Base-by-base conservation (phyloP, 2,888 invertebrate genomes). In the Amphipoea oculea region DNA sequence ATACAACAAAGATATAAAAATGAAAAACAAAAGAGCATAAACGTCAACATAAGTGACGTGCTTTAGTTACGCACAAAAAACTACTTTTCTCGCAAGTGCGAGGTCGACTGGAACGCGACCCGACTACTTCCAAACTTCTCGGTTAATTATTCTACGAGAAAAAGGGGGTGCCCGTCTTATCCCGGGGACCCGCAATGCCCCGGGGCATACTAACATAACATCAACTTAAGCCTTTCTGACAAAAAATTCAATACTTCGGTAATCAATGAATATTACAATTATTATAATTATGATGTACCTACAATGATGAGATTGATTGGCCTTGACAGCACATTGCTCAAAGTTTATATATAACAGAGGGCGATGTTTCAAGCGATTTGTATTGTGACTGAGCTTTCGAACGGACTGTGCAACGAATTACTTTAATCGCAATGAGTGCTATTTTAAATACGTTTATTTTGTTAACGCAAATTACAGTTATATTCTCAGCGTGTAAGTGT, bases 401-500 rank as follows among this genome's bases (percentile, higher is more conserved):
- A 65, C 82, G 75, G 88, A 81, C 84, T 87, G 90, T 82, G 86
- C 83, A 68, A 72, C 80, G 77, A 79, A 57, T 60, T 74, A 54
- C 48, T 17, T 83, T 65, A 62, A 78, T 73, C 82, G 79, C 87
- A 88, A 94, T 94, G 94, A 85, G 89, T 91, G 88, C 87, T 76
- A 76, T 85, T 17, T 83, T 88, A 51, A 88, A 89, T 74, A 78
- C 85, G 45, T 75, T 92, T 65, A 54, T 93, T 66, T 83, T 93
- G 75, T 67, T 92, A 51, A 81, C 86, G 68, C 92, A 93, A 81
- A 76, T 91, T 48, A 72, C 88, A 40, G 78, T 90, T 65, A 88
- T 91, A 74, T 89, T 91, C 60, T 79, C 92, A 65, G 91, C 88
- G 23, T 82, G 94, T 94, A 90, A 94, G 94, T 93, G 20, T 42